Evolutionary conservation across 2,888 invertebrate genomes (phyloP).

Genomic region (Pogonocherus hispidulus): DNA sequence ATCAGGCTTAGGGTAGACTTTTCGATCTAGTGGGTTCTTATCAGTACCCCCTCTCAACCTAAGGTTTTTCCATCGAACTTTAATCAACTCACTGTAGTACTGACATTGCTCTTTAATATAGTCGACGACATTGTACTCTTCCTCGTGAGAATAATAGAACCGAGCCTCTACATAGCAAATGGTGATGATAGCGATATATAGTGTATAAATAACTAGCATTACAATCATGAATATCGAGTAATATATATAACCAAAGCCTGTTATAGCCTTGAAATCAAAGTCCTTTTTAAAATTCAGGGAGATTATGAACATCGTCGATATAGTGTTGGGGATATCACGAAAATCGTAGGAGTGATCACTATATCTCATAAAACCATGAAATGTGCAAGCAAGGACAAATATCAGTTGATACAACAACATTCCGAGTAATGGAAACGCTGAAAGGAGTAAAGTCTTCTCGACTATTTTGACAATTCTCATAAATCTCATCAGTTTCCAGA

Average conservation of each 20-base stretch:
- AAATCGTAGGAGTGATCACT: slow-evolving; percentile 43
- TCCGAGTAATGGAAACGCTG: slow-evolving; percentile 45
- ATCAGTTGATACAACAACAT: slow-evolving; percentile 43
- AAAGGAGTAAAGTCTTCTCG: slow-evolving; percentile 51
- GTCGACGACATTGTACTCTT: slow-evolving; percentile 33
- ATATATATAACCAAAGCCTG: slow-evolving; percentile 37
- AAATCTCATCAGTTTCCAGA: slow-evolving; percentile 57
- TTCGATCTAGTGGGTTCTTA: not conserved
- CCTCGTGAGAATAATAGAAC: slow-evolving; percentile 42
- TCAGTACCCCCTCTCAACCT: slow-evolving; percentile 39
- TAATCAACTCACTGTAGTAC: slow-evolving; percentile 43
- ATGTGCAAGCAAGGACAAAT: slow-evolving; percentile 38
- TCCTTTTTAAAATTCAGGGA: slow-evolving; percentile 41
- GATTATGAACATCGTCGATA: slow-evolving; percentile 43
- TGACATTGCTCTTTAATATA: slow-evolving; percentile 43
- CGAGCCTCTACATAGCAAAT: slow-evolving; percentile 47
- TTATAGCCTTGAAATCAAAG: slow-evolving; percentile 35
- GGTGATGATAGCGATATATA: slow-evolving; percentile 49
- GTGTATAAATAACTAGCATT: slow-evolving; percentile 39
- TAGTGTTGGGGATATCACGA: slow-evolving; percentile 31
- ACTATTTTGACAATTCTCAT: slow-evolving; percentile 43
- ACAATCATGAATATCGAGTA: slow-evolving; percentile 43
- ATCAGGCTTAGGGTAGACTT: slow-evolving; percentile 50
- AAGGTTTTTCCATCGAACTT: slow-evolving; percentile 26
- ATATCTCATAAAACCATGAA: slow-evolving; percentile 29